Base-by-base conservation (phyloP, 92 coral and sea anemone species). In the Porites cylindrica region DNA sequence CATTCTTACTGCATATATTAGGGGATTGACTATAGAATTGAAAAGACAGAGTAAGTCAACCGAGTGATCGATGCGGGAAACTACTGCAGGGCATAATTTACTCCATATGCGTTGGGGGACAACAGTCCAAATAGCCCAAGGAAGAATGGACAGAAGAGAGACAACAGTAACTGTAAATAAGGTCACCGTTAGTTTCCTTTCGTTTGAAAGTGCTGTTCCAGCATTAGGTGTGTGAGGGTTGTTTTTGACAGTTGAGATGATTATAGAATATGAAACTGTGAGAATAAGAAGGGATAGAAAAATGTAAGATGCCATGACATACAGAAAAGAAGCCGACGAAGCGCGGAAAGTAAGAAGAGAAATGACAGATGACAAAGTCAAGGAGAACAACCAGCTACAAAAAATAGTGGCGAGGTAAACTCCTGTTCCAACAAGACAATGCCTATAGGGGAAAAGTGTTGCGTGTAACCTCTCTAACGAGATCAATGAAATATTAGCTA, bases 1-100 rank as follows among this genome's bases (percentile, higher is more conserved):
- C 80, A 59, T 76, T 54, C 80, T 60, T 54, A 76, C 26, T 54
- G 75, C 92, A 74, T 80, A 85, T 58, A 90, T 62, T 50, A 90
- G 74, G 18, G 84, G 53, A 38, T 79, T 43, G 50, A 83, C 83
- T 20, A 88, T 38, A 75, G 67, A 76, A 20, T 58, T 76, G 1
- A 66, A 50, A 6, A 24, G 20, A 53, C 1, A 56, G 2, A 76
- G 6, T 29, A 0, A 8, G 7, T 1, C 32, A 29, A 58, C 0
- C 7, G 65, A 8, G 7, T 16, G 1, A 7, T 12, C 1, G 11
- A 76, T 12, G 19, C 24, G 6, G 5, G 1, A 13, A 1, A 6
- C 0, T 43, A 1, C 2, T 2, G 6, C 19, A 2, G 20, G 1
- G 21, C 6, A 3, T 16, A 29, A 32, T 10, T 70, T 12, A 14